Conservation (phyloP, 2,113 vertebrate genomes). For the Ictidomys tridecemlineatus region DNA sequence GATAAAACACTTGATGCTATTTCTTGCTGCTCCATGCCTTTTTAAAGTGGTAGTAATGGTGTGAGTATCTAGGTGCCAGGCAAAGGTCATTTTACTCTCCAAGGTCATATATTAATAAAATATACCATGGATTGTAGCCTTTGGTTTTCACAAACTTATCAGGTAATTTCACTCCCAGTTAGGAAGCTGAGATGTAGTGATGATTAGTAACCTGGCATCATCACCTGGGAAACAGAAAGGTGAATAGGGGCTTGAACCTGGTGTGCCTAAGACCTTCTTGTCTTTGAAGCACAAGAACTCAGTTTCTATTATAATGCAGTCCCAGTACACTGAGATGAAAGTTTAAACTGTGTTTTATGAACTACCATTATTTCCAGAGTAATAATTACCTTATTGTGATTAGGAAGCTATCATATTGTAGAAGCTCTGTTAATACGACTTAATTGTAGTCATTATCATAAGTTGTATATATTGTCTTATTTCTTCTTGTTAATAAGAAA, state of each 20-base stretch:
- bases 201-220: not conserved
- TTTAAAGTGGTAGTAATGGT: not conserved
- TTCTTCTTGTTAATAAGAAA: not conserved
- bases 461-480: not conserved
- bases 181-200: not conserved
- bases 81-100: not conserved
- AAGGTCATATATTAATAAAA: too few species aligned
- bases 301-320: not conserved
- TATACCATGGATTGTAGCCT: not conserved
- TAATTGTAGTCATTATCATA: not conserved
- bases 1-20: not conserved
- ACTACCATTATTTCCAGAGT: not conserved
- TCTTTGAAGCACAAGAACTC: not conserved
- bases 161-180: not conserved
- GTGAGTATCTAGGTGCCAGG: not conserved
- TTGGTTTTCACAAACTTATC: not conserved
- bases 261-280: not conserved
- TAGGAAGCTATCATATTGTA: not conserved
- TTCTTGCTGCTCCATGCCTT: not conserved
- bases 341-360: not conserved
- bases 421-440: not conserved
- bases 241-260: not conserved
- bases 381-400: not conserved
- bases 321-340: not conserved
- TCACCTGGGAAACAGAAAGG: not conserved